phyloP scores from a whole-genome alignment of 2,113 vertebrate species.

The Excalfactoria chinensis region DNA sequence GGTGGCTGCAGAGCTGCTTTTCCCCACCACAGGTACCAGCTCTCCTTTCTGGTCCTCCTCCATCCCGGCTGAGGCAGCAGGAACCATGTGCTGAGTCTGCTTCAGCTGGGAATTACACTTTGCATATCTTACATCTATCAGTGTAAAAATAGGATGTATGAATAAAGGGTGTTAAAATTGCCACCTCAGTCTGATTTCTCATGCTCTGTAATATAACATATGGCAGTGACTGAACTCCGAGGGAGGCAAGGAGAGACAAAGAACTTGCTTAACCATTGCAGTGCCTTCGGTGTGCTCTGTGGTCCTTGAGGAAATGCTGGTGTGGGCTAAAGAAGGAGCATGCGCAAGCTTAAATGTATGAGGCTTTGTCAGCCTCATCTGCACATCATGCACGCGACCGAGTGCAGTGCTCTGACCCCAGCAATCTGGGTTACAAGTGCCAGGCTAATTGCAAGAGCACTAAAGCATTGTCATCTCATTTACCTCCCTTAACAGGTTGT shows the following conservation, averaged over 20 bases:
- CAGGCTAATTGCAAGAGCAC: neutral
- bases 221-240: conserved; percentile 52
- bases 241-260: conserved; percentile 17
- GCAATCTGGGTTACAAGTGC: neutral
- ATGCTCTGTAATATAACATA: conserved; percentile 68
- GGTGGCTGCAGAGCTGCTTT: neutral
- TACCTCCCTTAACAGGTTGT: neutral
- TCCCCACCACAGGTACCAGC: fast-evolving
- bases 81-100: conserved; percentile 61
- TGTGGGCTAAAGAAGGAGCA: neutral
- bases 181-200: conserved; percentile 69
- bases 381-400: neutral
- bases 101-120: conserved; percentile 63
- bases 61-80: conserved; percentile 45
- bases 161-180: conserved; percentile 75
- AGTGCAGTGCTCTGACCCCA: neutral
- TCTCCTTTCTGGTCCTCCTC: neutral
- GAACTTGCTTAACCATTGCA: conserved; percentile 45
- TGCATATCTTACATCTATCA: conserved; percentile 67
- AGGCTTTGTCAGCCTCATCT: neutral
- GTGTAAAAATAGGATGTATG: conserved; percentile 71
- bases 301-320: neutral
- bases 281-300: neutral
- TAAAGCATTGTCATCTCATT: neutral
- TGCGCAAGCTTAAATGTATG: fast-evolving